Base-by-base conservation (phyloP, 2,113 vertebrate genomes). In the Gobiocypris rarus region DNA sequence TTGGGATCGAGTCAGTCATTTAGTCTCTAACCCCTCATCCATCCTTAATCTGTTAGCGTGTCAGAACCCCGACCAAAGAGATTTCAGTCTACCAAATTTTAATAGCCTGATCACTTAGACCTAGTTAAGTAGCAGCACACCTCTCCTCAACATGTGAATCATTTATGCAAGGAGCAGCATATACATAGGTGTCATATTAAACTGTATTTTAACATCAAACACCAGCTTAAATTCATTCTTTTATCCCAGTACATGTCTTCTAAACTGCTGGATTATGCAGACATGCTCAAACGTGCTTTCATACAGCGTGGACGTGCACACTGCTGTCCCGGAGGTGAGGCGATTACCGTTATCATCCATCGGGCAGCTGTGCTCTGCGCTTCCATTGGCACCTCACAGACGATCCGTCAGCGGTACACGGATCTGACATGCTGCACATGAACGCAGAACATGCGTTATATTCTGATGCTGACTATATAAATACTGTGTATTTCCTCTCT, bases 311-410 rank as follows among this genome's bases (percentile, higher is more conserved):
- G 70, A 31, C 6, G 15, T 58, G 75, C 19, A 31, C 5, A 9
- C 50, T 41, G 31, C 52, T 38, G 17, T 58, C 75, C 50, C 52
- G 31, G 75, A 76, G 75, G 50, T 19, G 26, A 38, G 31, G 19
- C 22, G 50, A 76, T 76, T 54, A 76, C 38, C 10, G 26, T 76
- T 76, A 56, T 76, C 75, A 58, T 76, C 74, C 26, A 76, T 76
- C 10, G 17, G 28, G 4, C 75, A 76, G 52, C 50, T 76, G 74
- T 3, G 17, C 28, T 19, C 48, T 19, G n/a, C 52, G 19, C 48
- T 52, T 24, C 52, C 17, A 54, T 8, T 54, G 52, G 52, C 52
- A 54, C 52, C 52, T 19, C 52, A 54, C 52, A 19, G 17, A 19
- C 52, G 6, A 54, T 54, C 52, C 5, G 17, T 19, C 52, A 54